Evolutionary conservation across 2,113 vertebrate species (phyloP).

Genomic region (Tamias sibiricus): DNA sequence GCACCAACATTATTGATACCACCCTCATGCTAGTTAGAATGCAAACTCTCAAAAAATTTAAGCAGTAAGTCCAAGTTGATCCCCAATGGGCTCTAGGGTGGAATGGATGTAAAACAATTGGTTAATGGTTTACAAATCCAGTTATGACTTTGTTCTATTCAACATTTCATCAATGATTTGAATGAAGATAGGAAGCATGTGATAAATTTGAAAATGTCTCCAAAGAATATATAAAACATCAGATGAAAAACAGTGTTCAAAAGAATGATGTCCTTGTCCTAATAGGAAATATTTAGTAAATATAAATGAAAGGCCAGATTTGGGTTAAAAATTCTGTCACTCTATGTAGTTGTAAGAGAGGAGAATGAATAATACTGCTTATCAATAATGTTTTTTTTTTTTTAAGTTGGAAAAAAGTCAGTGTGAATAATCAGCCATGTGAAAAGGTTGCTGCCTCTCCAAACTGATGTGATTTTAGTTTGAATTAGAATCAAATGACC

Average conservation of each 20-base stretch:
- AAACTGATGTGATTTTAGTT: neutral
- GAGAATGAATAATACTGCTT: neutral
- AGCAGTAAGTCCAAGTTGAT: neutral
- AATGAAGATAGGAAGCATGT: neutral
- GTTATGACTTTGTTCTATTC: neutral
- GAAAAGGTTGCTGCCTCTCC: neutral
- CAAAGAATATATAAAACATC: neutral
- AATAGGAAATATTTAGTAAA: neutral
- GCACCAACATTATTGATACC: neutral
- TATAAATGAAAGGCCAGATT: conserved; percentile 6
- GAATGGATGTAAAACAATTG: neutral
- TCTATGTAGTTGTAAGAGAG: neutral
- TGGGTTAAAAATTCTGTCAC: neutral
- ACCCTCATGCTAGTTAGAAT: neutral
- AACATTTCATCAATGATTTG: conserved; percentile 28
- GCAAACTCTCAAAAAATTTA: neutral
- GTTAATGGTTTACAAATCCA: neutral
- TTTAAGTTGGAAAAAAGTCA: neutral
- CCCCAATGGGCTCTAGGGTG: neutral
- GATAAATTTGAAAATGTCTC: neutral
- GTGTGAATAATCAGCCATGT: neutral
- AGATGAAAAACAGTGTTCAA: neutral
- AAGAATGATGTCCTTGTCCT: neutral
- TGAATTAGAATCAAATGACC: neutral
- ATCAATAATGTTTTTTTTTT: neutral